Evolutionary conservation across 2,113 vertebrate species (phyloP).

Genomic region (Indicator indicator): DNA sequence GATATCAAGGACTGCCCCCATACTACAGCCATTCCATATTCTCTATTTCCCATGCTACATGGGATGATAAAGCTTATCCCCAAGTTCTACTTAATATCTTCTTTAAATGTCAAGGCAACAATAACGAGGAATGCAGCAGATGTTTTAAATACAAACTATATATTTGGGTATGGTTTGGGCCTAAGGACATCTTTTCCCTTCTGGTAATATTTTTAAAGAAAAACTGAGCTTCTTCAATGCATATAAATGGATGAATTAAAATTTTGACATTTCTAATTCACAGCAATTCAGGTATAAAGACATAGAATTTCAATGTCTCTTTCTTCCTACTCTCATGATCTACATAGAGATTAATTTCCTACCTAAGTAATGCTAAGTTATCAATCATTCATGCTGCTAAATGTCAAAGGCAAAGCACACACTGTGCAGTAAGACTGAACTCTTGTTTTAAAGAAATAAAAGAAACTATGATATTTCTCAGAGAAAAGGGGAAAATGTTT

Average conservation of each 20-base stretch:
- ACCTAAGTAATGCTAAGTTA: slow-evolving; percentile 44
- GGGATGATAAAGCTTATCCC: background rate
- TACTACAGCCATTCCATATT: background rate
- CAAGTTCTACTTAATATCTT: background rate
- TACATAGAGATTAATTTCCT: slow-evolving; percentile 65
- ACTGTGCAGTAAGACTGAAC: background rate
- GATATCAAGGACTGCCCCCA: too few species aligned
- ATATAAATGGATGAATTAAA: slow-evolving; percentile 58
- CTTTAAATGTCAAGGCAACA: background rate
- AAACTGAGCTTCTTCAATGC: slow-evolving; percentile 2
- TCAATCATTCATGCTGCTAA: slow-evolving; percentile 65
- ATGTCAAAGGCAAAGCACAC: slow-evolving; percentile 58
- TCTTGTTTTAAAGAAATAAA: slow-evolving; percentile 4
- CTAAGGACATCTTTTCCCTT: background rate
- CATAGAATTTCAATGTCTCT: slow-evolving; percentile 54
- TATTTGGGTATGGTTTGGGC: background rate
- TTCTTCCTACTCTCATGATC: slow-evolving; percentile 37
- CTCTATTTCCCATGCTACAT: background rate
- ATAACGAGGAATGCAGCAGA: background rate
- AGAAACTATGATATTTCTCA: background rate
- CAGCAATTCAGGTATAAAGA: slow-evolving; percentile 38
- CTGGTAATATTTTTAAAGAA: slow-evolving; percentile 41
- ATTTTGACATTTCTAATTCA: slow-evolving; percentile 64
- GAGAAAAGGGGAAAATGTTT: background rate
- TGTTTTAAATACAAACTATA: background rate